Evolutionary conservation across 2,888 invertebrate genomes (phyloP).

Genomic region (Salticus scenicus): DNA sequence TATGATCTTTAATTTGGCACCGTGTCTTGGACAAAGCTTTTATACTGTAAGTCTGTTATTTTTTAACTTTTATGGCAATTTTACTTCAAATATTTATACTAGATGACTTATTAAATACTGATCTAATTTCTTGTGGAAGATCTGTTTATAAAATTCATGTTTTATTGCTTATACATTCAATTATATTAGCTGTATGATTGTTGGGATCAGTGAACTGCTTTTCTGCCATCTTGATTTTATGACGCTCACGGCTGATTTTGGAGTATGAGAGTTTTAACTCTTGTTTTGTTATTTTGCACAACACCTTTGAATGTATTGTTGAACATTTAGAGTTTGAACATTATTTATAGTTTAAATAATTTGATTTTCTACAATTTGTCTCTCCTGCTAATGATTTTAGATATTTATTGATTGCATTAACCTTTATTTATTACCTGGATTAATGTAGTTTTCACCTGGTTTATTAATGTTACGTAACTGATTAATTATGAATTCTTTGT

Average conservation of each 20-base stretch:
- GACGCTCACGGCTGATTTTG: slow-evolving; percentile 24
- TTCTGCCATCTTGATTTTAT: slow-evolving; percentile 68
- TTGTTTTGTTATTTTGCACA: too few relatives aligned
- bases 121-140: background rate
- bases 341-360: too few relatives aligned
- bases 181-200: slow-evolving; percentile 35
- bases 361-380: too few relatives aligned
- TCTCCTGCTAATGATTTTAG: too few relatives aligned
- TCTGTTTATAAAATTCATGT: background rate
- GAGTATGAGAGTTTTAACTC: background rate
- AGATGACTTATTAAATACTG: too few relatives aligned
- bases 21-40: slow-evolving; percentile 56
- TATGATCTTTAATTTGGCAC: slow-evolving; percentile 47
- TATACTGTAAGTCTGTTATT: slow-evolving; percentile 29
- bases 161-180: background rate
- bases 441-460: too few relatives aligned
- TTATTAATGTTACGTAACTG: too few relatives aligned
- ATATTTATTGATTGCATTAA: too few relatives aligned
- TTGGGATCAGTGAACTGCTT: slow-evolving; percentile 65
- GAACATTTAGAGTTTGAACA: too few relatives aligned
- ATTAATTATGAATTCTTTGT: too few relatives aligned
- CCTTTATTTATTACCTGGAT: too few relatives aligned
- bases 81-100: slow-evolving; percentile 3
- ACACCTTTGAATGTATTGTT: too few relatives aligned
- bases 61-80: background rate